phyloP scores from a whole-genome alignment of 2,113 vertebrate species.

The Pagrus major region DNA sequence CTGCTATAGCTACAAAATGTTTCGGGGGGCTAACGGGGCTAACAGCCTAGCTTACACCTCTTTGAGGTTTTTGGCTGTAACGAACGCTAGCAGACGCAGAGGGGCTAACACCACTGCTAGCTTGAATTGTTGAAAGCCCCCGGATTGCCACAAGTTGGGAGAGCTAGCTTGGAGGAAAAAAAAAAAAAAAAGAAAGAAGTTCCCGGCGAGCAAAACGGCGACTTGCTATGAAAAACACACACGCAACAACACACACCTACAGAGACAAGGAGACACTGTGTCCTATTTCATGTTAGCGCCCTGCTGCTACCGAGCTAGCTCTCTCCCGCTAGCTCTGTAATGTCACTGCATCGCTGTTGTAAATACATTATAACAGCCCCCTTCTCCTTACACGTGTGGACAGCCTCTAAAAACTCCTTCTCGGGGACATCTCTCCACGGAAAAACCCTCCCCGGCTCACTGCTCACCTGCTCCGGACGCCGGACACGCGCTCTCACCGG shows the following conservation, averaged over 20 bases:
- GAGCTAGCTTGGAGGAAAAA: conserved; percentile 26
- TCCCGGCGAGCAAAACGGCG: conserved; percentile 35
- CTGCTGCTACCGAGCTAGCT: conserved; percentile 74
- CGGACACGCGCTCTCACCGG: conserved; percentile 67
- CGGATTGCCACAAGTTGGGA: conserved; percentile 62
- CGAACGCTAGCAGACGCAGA: conserved; percentile 72
- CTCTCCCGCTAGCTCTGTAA: conserved; percentile 76
- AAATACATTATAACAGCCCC: conserved; percentile 68
- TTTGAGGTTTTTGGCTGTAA: conserved; percentile 41
- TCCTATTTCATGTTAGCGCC: conserved; percentile 76
- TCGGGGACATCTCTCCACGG: conserved; percentile 59
- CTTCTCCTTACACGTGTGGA: conserved; percentile 82
- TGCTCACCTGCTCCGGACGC: conserved; percentile 82
- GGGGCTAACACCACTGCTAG: conserved; percentile 68
- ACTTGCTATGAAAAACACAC: conserved; percentile 22
- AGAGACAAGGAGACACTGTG: conserved; percentile 62
- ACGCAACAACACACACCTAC: conserved; percentile 38
- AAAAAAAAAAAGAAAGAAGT: conserved; percentile 33
- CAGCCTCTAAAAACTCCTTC: conserved; percentile 78
- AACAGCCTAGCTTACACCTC: conserved; percentile 65
- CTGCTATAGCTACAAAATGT: conserved; percentile 16
- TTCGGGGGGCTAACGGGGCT: conserved; percentile 60
- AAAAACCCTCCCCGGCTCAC: conserved; percentile 61
- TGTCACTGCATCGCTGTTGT: conserved; percentile 81
- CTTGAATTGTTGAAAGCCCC: conserved; percentile 36